These are phyloP conservation scores for Leucophenga montana DNA, from an alignment of 2,888 invertebrate species.

Conservation along the genomic window DNA sequence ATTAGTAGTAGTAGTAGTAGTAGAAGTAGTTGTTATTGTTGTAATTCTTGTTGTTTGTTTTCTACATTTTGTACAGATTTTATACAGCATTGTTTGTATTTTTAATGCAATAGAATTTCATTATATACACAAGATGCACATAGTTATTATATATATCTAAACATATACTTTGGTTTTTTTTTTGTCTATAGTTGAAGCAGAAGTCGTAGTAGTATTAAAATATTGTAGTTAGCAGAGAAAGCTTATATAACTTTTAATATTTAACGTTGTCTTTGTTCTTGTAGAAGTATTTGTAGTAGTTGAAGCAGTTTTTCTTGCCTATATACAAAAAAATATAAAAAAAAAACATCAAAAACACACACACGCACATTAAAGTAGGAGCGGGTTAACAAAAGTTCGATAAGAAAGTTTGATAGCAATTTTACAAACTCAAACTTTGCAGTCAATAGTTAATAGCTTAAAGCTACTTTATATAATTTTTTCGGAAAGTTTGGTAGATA, in stretches of 20 bases:
- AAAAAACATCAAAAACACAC: not conserved
- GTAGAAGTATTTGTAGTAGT: not conserved
- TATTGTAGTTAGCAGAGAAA: not conserved
- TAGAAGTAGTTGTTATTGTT: slow-evolving; percentile 36
- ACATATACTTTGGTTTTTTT: slow-evolving; percentile 4
- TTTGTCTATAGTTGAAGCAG: not conserved
- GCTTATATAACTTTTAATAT: slow-evolving; percentile 8
- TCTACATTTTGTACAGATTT: slow-evolving; percentile 45
- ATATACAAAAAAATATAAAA: not conserved
- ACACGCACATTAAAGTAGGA: not conserved
- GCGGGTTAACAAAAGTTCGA: too few species aligned
- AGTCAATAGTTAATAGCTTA: too few species aligned
- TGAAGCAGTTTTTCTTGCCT: slow-evolving; percentile 6
- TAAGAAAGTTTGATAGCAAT: too few species aligned
- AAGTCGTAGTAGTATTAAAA: not conserved
- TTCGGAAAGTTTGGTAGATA: too few species aligned
- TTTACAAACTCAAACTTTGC: too few species aligned
- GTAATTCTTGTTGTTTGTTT: slow-evolving; percentile 33
- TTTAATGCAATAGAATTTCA: slow-evolving; percentile 26
- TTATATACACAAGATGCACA: slow-evolving; percentile 17
- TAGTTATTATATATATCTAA: not conserved
- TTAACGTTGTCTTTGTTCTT: not conserved
- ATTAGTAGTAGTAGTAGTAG: slow-evolving; percentile 33
- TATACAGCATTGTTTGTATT: slow-evolving; percentile 42
- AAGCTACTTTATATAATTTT: too few species aligned